These are phyloP conservation scores for Sinotaia quadrata DNA, from an alignment of 2,888 invertebrate species.

Conservation along the genomic window DNA sequence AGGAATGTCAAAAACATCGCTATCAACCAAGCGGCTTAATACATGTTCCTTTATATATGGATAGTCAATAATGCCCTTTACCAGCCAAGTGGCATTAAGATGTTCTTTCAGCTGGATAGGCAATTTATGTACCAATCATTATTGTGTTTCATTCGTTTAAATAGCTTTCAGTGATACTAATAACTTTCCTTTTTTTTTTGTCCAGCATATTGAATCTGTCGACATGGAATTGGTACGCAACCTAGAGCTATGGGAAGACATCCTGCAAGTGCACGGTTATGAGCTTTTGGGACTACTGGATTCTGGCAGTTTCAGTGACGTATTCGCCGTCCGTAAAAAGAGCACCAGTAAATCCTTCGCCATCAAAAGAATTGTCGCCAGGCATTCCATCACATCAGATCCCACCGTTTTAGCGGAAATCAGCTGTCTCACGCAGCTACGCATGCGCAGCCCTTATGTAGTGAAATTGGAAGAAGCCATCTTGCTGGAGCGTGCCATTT, in stretches of 20 bases:
- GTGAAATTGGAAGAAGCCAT: constrained; percentile 36
- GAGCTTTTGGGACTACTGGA: constrained; percentile 30
- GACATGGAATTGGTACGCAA: constrained; percentile 33
- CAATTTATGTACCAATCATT: no score
- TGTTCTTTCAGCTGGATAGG: no score
- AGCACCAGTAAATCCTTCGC: constrained; percentile 16
- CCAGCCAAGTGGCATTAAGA: no score
- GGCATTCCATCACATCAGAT: constrained; percentile 31
- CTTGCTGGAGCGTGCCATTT: constrained; percentile 27
- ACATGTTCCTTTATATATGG: no score
- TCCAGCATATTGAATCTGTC: no score
- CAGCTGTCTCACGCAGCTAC: constrained; percentile 32
- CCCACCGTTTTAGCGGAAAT: constrained; percentile 35
- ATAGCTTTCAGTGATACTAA: no score
- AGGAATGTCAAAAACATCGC: no score
- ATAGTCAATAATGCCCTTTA: no score
- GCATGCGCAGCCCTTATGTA: constrained; percentile 35
- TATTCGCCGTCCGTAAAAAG: constrained; percentile 28
- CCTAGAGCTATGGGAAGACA: constrained; percentile 27
- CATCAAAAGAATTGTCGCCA: constrained; percentile 36
- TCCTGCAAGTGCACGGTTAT: constrained; percentile 34
- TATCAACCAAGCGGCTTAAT: no score
- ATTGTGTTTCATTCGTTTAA: no score
- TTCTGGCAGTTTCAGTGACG: constrained; percentile 40
- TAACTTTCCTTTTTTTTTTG: no score